Conservation (phyloP, 2,113 vertebrate species). For the Myotis brandtii region DNA sequence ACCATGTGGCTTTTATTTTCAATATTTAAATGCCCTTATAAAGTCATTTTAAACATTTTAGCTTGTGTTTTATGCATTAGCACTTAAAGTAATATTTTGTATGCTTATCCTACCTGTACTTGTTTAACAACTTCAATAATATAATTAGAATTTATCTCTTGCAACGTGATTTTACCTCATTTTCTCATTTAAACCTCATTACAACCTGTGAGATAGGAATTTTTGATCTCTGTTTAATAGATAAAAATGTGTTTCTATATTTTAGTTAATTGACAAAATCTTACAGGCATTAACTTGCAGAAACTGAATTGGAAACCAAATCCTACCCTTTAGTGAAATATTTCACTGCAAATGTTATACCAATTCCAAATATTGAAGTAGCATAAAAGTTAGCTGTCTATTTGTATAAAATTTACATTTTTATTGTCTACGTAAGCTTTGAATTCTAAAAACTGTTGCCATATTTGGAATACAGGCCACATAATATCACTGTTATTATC, state of each 20-base stretch:
- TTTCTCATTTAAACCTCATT: slow-evolving; percentile 61
- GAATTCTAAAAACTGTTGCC: neutral
- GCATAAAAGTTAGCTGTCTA: neutral
- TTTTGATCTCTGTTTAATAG: slow-evolving; percentile 63
- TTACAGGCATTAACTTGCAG: slow-evolving; percentile 18
- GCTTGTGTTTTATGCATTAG: neutral
- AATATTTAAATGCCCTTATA: neutral
- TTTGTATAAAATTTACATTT: neutral
- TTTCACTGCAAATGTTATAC: neutral
- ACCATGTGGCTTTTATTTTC: neutral
- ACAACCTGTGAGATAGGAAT: slow-evolving; percentile 17
- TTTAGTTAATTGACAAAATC: slow-evolving; percentile 47
- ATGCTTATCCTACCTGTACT: neutral
- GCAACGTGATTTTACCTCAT: slow-evolving; percentile 49
- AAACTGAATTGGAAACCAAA: neutral
- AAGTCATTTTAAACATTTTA: neutral
- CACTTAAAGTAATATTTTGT: neutral
- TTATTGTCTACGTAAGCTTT: neutral
- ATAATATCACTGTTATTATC: neutral
- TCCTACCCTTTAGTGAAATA: neutral
- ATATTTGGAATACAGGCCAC: neutral
- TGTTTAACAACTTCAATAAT: neutral
- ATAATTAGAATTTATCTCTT: slow-evolving; percentile 9
- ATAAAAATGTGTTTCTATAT: neutral
- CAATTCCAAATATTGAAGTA: neutral